Base-by-base conservation (phyloP, 2,113 vertebrate species). In the Cottus gobio region DNA sequence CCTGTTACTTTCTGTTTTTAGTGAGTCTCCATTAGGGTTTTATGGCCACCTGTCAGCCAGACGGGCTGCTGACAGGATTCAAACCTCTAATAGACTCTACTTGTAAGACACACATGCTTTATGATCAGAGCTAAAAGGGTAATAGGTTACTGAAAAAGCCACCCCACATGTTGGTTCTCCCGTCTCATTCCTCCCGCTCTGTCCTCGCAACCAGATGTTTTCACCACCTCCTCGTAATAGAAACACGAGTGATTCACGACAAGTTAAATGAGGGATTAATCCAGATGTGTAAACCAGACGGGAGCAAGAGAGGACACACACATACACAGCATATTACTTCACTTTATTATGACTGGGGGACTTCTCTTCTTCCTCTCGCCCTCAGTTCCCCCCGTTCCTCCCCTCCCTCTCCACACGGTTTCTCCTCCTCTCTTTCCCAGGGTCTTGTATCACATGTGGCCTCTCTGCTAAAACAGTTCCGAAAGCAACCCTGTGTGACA, bases 221-320 rank as follows among this genome's bases (percentile, higher is more conserved):
- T 34, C 60, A 16, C 28, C 0, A 46, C 71, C 50, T 46, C 71
- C 77, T 77, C 15, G 1, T 88, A 88, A 72, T 79, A 75, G 42
- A 76, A 71, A 77, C 68, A 67, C 67, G 16, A 66, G 20, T 72
- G 68, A 79, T 90, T 89, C 75, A 79, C 79, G 46, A 50, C 30
- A 54, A 42, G 48, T 60, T 39, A 58, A 85, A 77, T 57, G 65
- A 78, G 58, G 54, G 79, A 5, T 84, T 10, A 77, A 75, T 86
- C 66, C 65, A 75, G 88, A 88, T 91, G 89, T 91, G 85, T 83
- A 88, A 84, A 88, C 74, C 91, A 93, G 87, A 74, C 89, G 75
- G 78, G 77, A 78, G 44, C 4, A 78, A 62, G 30, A 66, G 72
- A 84, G 73, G 52, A 86, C 58, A 46, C 44, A 48, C 18, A 48